Conservation (phyloP, 2,888 invertebrate species). For the Miltochrista miniata region DNA sequence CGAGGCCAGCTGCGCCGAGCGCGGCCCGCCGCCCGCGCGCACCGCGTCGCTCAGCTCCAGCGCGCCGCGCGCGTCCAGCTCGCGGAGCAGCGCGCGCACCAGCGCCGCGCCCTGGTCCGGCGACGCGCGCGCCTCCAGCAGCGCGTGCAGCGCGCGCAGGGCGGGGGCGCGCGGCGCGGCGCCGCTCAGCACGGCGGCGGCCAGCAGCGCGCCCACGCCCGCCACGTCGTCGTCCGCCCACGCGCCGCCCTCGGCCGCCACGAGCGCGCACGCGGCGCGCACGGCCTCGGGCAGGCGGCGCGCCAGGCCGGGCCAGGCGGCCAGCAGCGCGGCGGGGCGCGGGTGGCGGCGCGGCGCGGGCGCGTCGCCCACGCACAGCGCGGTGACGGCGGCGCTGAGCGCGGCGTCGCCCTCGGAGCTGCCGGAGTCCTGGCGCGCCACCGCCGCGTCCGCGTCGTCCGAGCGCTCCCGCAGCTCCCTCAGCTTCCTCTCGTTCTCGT, state of each 20-base stretch:
- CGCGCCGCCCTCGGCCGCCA: conserved; percentile 7
- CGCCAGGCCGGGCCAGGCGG: not conserved
- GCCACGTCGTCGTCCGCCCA: conserved; percentile 18
- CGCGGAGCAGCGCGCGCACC: conserved; percentile 11
- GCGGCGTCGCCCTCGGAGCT: conserved; percentile 48
- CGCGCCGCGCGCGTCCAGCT: conserved; percentile 9
- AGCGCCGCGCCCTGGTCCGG: conserved; percentile 10
- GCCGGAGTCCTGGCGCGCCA: conserved; percentile 14
- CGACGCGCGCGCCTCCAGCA: conserved; percentile 21
- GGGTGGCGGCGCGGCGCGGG: not conserved
- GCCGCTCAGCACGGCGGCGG: conserved; percentile 17
- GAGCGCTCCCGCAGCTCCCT: conserved; percentile 27
- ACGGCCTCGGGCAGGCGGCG: conserved; percentile 13
- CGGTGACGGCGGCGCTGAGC: conserved; percentile 40
- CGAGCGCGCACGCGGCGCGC: conserved; percentile 10
- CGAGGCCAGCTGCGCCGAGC: not conserved
- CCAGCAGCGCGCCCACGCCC: conserved; percentile 20
- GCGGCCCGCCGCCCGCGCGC: conserved; percentile 24
- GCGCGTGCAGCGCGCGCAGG: conserved; percentile 20
- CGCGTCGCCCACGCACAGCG: conserved; percentile 7
- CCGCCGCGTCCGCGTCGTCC: conserved; percentile 1
- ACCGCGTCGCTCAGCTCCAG: conserved; percentile 31
- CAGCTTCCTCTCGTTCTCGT: conserved; percentile 38
- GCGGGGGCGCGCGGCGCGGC: conserved; percentile 10
- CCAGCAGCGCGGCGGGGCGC: not conserved